These are phyloP conservation scores for Eupithecia vulgata DNA, from an alignment of 2,888 invertebrate genomes.

Conservation along the genomic window DNA sequence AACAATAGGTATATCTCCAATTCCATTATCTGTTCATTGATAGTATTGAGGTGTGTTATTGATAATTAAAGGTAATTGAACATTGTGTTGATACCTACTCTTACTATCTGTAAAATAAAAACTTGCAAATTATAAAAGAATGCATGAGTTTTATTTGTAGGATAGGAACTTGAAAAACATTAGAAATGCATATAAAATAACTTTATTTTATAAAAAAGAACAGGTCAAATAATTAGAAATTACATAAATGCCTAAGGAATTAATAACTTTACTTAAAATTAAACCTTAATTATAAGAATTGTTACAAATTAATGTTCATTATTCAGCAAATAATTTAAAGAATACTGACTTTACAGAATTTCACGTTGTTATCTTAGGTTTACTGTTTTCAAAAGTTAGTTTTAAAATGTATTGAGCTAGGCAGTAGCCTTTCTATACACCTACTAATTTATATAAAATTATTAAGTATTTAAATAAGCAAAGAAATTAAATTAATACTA, in stretches of 20 bases:
- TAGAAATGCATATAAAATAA: conserved; percentile 15
- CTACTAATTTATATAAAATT: neutral
- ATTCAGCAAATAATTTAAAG: conserved; percentile 17
- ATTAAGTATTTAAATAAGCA: neutral
- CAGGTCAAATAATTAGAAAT: conserved; percentile 35
- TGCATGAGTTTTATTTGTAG: neutral
- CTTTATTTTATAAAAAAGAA: conserved; percentile 31
- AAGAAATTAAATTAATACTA: neutral
- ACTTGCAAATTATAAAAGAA: neutral
- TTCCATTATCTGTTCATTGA: neutral
- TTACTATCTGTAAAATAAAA: conserved; percentile 7
- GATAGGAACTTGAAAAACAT: neutral
- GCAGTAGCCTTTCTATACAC: neutral
- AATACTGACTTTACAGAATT: conserved; percentile 23
- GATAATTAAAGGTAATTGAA: neutral
- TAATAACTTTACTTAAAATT: conserved; percentile 33
- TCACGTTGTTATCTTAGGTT: neutral
- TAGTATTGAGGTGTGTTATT: neutral
- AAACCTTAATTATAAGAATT: conserved; percentile 15
- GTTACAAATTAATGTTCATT: conserved; percentile 1
- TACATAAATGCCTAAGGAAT: conserved; percentile 39
- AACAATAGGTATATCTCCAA: neutral
- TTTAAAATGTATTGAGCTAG: neutral
- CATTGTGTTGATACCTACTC: neutral
- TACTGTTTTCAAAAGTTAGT: neutral